Evolutionary conservation across 2,888 invertebrate species (phyloP).

Genomic region (Mechanitis mazaeus): DNA sequence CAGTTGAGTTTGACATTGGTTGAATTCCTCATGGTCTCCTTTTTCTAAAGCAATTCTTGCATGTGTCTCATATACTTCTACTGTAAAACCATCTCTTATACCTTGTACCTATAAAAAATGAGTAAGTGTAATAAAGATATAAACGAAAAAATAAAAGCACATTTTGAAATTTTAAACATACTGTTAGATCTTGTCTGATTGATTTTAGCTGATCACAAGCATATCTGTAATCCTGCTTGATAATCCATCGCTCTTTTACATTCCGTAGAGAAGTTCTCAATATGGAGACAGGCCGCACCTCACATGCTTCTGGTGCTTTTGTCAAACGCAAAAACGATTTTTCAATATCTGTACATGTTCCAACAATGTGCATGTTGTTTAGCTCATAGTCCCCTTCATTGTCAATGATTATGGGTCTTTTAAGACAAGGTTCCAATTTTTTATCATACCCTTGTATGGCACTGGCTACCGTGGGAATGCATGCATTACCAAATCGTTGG

Average conservation of each 20-base stretch:
- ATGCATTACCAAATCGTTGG: constrained; percentile 84
- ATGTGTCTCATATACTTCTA: constrained; percentile 99
- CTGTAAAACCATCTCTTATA: constrained; percentile 93
- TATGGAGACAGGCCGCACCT: constrained; percentile 93
- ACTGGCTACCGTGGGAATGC: constrained; percentile 71
- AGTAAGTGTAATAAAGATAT: not conserved
- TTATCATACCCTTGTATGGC: constrained; percentile 55
- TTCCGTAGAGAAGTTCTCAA: constrained; percentile 89
- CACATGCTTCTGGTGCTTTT: constrained; percentile 93
- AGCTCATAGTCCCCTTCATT: constrained; percentile 86
- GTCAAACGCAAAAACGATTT: constrained; percentile 97
- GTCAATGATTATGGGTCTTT: constrained; percentile 74
- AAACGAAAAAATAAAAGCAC: not conserved
- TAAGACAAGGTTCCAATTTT: constrained; percentile 49
- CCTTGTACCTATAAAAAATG: constrained; percentile 88
- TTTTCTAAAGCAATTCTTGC: constrained; percentile 98
- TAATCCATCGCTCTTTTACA: constrained; percentile 94
- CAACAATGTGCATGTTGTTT: constrained; percentile 92
- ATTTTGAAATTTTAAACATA: constrained; percentile 59
- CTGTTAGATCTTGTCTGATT: constrained; percentile 98
- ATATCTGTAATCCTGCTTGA: constrained; percentile 95
- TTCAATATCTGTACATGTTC: constrained; percentile 95
- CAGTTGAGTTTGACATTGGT: constrained; percentile 99
- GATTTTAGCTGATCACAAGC: constrained; percentile 99
- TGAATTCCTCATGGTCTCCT: constrained; percentile 99